Evolutionary conservation across 2,797 vertebrate genomes (phyloP).

Genomic region (Malurus leucopterus): DNA sequence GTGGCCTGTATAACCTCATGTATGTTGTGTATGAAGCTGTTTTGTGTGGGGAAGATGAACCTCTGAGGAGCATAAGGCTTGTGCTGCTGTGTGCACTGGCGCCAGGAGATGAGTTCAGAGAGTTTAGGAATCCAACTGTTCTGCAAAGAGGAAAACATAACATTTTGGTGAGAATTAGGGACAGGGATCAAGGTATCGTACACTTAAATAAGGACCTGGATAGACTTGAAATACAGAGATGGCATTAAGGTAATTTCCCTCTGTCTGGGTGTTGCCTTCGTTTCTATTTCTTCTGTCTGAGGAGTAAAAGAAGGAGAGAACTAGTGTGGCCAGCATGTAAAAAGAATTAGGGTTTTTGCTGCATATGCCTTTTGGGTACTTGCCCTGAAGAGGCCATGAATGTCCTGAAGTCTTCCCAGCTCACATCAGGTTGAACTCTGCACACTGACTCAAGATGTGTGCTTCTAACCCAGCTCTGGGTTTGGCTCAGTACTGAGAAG

Average conservation of each 20-base stretch:
- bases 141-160: background rate
- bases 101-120: background rate
- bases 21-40: background rate
- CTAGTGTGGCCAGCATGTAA: background rate
- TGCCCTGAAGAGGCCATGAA: background rate
- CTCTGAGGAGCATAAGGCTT: background rate
- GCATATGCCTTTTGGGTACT: background rate
- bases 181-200: background rate
- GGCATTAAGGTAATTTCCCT: background rate
- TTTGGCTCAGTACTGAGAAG: background rate
- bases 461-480: background rate
- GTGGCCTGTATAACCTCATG: background rate
- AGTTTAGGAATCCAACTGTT: background rate
- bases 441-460: background rate
- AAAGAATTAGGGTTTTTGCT: background rate
- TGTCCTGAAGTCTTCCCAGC: background rate
- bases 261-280: background rate
- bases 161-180: background rate
- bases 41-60: background rate
- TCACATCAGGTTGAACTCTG: background rate
- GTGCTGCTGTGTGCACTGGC: rapidly evolving
- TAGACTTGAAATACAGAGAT: background rate
- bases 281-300: background rate
- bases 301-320: background rate
- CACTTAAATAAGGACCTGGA: background rate